Evolutionary conservation across 1,140 invertebrate genomes (phyloP).

Genomic region (Bombus balteatus): DNA sequence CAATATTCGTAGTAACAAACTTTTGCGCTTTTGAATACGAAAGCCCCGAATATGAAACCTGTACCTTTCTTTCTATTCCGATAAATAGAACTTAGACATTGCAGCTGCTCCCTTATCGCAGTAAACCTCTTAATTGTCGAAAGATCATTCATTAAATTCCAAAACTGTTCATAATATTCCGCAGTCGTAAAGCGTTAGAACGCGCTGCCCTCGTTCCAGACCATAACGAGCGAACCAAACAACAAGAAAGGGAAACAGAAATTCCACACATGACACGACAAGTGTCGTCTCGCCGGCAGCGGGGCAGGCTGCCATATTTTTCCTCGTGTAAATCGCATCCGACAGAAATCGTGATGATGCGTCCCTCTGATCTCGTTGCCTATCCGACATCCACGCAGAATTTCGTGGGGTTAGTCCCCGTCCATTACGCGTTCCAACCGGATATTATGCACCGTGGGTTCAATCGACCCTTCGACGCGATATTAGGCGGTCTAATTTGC

Average conservation of each 20-base stretch:
- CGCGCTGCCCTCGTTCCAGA: neutral
- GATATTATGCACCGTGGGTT: conserved; percentile 60
- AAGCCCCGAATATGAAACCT: no score
- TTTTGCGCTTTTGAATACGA: no score
- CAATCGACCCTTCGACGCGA: conserved; percentile 43
- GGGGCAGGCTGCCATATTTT: conserved; percentile 9
- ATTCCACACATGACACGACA: conserved; percentile 3
- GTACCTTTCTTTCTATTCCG: no score
- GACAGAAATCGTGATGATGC: neutral
- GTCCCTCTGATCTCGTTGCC: neutral
- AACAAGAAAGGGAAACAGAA: neutral
- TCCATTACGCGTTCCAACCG: conserved; percentile 25
- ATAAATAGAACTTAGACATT: no score
- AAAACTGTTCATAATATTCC: no score
- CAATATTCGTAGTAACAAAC: no score
- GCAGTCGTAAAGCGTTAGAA: no score
- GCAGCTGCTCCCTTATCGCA: no score
- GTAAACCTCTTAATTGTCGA: no score
- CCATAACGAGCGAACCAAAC: neutral
- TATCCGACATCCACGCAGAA: conserved; percentile 19
- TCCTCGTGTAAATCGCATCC: neutral
- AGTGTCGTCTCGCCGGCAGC: neutral
- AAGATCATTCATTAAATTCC: no score
- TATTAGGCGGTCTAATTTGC: conserved; percentile 63
- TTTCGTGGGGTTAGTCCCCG: neutral